Base-by-base conservation (phyloP, 2,888 invertebrate species). In the Tinea pellionella region DNA sequence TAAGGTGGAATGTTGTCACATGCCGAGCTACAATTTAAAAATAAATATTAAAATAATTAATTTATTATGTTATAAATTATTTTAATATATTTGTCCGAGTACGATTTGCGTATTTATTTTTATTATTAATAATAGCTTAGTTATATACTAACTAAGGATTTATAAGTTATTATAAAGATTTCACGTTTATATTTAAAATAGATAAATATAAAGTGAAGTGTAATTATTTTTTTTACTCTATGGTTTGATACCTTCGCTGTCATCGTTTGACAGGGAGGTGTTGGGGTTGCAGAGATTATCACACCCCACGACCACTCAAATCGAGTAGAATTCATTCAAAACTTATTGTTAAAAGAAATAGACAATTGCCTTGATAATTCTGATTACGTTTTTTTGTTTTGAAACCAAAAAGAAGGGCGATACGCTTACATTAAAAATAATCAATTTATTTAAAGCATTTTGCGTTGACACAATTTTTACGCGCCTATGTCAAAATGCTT, bases 281-380 rank as follows among this genome's bases (percentile, higher is more conserved):
- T 69, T 69, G 69, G 65, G 62, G 64, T 59, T 67, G 64, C 66
- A 68, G 61, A 62, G 73, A 71, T 72, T 71, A 75, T 69, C 69
- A 65, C 65, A 66, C 65, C 62, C 66, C 63, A 64, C 64, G 64
- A 64, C 68, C 65, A 68, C 57, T 32, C 57, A 57, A 57, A 57
- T 57, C 30, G 15, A 32, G 57, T 57, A 30, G 57, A 32, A 57
- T 15, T 57, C 57, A 57, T 30, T 32, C 57, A n/a, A 32, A 57
- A 32, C 32, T 30, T 57, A 57, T 57, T 57, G 30, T 13, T n/a
- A 13, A 19, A 57, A 57, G 15, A 32, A 57, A 32, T n/a, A 55
- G 29, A 57, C 57, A 57, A 57, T 57, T 57, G 32, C 57, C n/a
- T 30, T 15, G 53, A 53, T 53, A 53, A 53, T 53, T 53, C 24